Evolutionary conservation across 2,888 invertebrate genomes (phyloP), one percentile per base, ranked within the genome.

Genomic region (Eupithecia inturbata): DNA sequence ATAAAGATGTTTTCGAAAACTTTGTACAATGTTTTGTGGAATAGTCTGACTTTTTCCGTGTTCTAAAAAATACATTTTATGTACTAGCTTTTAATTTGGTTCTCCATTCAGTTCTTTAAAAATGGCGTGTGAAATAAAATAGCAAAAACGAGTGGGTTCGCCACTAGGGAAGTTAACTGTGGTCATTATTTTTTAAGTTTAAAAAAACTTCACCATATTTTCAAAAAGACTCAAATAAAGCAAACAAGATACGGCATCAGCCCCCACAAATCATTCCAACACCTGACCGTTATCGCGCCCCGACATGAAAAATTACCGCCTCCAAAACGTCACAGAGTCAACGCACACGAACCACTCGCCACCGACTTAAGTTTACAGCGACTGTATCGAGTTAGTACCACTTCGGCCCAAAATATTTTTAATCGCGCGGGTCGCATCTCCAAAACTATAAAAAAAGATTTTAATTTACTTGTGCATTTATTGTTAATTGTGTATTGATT

Each of bases 291-390:
- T 94, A 94, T 93, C 93, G 94, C 86, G 83, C 83, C 83, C 75
- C 85, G 85, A 88, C 91, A 90, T 94, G 94, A 94, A 94, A 94
- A 94, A 93, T 94, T 89, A 88, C 91, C 87, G 87, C 88, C 89
- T 88, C 87, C 86, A 84, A 85, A 89, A 87, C 85, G 87, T 87
- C 87, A 89, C 87, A 86, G 31, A 9, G 19, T 62, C 14, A 4
- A n/a, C 66, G 16, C 66, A 66, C 36, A 66, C 66, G 66, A 26
- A 26, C 33, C 39, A 66, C 62, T 9, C 3, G 0, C 0, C 7
- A 9, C 16, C 28, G 28, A 31, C 16, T 60, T 19, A 2, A 60
- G 31, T 62, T 31, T 57, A 5, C 5, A 5, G 1, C 26, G 57
- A 57, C 26, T 26, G 57, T 57, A 53, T 10, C 2, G 9, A 4